These are phyloP conservation scores for Adoxophyes honmai DNA, from an alignment of 1,140 invertebrate genomes.

Conservation along the genomic window DNA sequence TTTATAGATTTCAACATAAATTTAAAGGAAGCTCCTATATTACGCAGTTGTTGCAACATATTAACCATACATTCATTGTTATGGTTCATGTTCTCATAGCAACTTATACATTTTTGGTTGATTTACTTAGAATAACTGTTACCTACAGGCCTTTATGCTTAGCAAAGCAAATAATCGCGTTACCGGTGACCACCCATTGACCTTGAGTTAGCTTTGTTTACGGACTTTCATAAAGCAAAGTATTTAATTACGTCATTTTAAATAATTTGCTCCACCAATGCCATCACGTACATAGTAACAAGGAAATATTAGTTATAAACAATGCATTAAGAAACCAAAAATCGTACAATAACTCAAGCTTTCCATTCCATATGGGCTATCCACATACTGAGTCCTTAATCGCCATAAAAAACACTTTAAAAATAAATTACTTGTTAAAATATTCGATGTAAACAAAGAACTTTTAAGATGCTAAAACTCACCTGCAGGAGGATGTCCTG, in stretches of 20 bases:
- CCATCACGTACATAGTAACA: background rate
- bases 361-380: background rate
- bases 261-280: background rate
- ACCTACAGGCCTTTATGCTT: background rate
- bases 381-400: background rate
- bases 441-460: slow-evolving; percentile 26
- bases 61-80: too few relatives aligned
- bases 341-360: too few relatives aligned
- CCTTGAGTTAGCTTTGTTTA: slow-evolving; percentile 55
- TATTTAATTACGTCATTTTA: slow-evolving; percentile 2
- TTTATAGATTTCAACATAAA: too few relatives aligned
- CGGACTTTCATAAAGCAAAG: slow-evolving; percentile 33
- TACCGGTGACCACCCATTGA: slow-evolving; percentile 20
- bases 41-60: too few relatives aligned
- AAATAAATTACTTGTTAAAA: slow-evolving; percentile 1
- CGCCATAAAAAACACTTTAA: background rate
- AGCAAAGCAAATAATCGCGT: background rate
- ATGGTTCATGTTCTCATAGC: too few relatives aligned
- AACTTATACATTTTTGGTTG: too few relatives aligned
- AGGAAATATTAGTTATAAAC: too few relatives aligned
- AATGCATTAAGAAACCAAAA: too few relatives aligned
- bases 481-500: slow-evolving; percentile 92
- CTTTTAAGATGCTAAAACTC: slow-evolving; percentile 37
- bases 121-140: background rate
- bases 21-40: too few relatives aligned